These are phyloP conservation scores for Esox masquinongy DNA, from an alignment of 2,797 vertebrate genomes.

Conservation along the genomic window DNA sequence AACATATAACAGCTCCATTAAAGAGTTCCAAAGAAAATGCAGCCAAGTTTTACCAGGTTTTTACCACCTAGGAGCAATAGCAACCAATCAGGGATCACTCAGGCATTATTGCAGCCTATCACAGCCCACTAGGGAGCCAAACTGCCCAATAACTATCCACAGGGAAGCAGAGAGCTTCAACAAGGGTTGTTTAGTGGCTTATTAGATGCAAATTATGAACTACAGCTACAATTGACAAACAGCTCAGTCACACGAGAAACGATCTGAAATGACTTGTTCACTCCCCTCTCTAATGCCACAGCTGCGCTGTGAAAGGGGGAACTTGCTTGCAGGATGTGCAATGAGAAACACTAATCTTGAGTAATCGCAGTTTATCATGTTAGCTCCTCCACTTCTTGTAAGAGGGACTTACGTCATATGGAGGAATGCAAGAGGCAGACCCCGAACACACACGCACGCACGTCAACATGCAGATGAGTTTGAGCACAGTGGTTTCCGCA, in stretches of 20 bases:
- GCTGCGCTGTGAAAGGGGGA: not conserved
- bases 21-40: not conserved
- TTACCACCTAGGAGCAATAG: not conserved
- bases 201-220: not conserved
- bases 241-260: not conserved
- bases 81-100: not conserved
- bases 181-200: not conserved
- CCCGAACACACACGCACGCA: not conserved
- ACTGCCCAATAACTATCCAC: not conserved
- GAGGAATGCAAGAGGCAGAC: not conserved
- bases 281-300: no score
- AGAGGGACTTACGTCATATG: not conserved
- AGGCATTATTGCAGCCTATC: not conserved
- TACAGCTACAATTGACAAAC: not conserved
- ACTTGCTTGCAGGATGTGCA: not conserved
- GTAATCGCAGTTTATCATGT: not conserved
- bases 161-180: not conserved
- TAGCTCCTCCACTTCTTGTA: not conserved
- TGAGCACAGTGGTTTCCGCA: no score
- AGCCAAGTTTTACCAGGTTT: not conserved
- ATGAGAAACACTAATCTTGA: not conserved
- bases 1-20: not conserved
- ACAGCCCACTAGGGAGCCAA: not conserved
- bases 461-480: no score
- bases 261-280: no score